Evolutionary conservation across 2,888 invertebrate genomes (phyloP), one percentile per base, ranked within the genome.

Genomic region (Mimachlamys varia): DNA sequence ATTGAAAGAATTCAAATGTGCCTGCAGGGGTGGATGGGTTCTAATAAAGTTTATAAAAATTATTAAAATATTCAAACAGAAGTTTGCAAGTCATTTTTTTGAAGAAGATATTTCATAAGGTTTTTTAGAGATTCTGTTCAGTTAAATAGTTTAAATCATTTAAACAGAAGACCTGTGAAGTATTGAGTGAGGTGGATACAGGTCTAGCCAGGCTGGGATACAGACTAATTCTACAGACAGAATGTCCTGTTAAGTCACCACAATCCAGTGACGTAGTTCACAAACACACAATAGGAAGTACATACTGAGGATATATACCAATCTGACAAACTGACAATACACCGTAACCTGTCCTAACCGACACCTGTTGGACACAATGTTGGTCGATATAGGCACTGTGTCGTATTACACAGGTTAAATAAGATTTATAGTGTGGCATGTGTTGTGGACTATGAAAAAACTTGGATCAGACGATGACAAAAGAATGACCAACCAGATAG

Each of bases 321-420:
- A 76, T 27, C 76, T 33, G 76, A 33, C 33, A 58, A 58, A 58
- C 22, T 22, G 7, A 22, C 58, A 58, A 58, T 15, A 76, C 76
- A 76, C 76, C 33, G 3, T 0, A 76, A 76, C 76, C 33, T 33
- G 76, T 76, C 76, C 15, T 33, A 76, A 76, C 27, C 7, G 33
- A 76, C 76, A 76, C 76, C 76, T 33, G 76, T 33, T 33, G n/a
- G n/a, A 62, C 62, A n/a, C n/a, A 62, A 0, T n/a, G 19, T 19
- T 58, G 58, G 58, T 58, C 58, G n/a, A 19, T 58, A 22, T 58
- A 58, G 58, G 58, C 58, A 58, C 58, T 58, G 58, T 76, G 76
- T 76, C 76, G 15, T 33, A 76, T 33, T 76, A 76, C 76, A 76
- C 33, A 76, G 58, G n/a, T 58, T 58, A 4, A 22, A 53, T 53